Evolutionary conservation across 2,113 vertebrate species (phyloP), one percentile per base, ranked within the genome.

Genomic region (Hydrochoerus hydrochaeris): DNA sequence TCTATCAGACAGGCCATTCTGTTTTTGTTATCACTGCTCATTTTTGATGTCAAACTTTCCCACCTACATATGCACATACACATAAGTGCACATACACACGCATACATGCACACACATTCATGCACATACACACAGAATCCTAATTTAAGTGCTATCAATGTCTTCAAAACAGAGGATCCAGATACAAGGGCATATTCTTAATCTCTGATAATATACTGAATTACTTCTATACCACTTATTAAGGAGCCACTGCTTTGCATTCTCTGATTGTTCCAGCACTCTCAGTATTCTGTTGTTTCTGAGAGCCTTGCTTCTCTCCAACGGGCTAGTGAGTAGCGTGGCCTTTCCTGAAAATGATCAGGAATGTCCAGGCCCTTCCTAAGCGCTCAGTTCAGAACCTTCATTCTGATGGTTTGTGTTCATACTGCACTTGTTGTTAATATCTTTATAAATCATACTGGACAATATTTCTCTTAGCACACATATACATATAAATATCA

Each of bases 91-190:
- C 38, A 28, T 19, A 32, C 24, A 32, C 4, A 73, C 8, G 49
- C 8, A 24, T 13, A 46, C 5, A 28, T 1, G 26, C 0, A 16
- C 11, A 10, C 1, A 6, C 11, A 41, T 35, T 7, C 28, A 4
- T 20, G 28, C 0, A 11, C 16, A 7, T 0, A 9, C 11, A 41
- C 54, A 16, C 2, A 10, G 71, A 46, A 32, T 4, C 0, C 17
- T 54, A 63, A 63, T 81, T 73, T 57, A 82, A 75, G 20, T 32
- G 26, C 75, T 24, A 73, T 13, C 13, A 44, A 32, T 0, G 17
- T 93, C 10, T 22, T 69, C 30, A 90, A 46, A 60, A 80, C 11
- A 75, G 41, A 75, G 38, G 44, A 35, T 12, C 38, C 28, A 19
- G 32, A 60, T 35, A 57, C 6, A 44, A 3, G 28, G 11, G 12